These are phyloP conservation scores for Netta rufina DNA, from an alignment of 2,797 vertebrate genomes.

Conservation along the genomic window DNA sequence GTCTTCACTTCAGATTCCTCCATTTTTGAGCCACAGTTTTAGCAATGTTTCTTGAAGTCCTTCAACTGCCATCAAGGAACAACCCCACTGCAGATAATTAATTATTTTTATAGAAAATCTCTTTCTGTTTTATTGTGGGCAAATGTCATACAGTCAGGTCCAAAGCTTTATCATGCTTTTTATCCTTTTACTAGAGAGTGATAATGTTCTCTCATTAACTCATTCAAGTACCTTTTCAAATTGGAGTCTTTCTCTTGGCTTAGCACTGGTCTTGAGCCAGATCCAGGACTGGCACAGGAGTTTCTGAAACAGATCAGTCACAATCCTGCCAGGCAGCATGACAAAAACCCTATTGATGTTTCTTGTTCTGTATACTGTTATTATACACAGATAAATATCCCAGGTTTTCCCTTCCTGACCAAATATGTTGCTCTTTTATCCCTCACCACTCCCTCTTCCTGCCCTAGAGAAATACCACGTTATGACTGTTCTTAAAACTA, in stretches of 20 bases:
- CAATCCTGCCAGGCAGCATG: background rate
- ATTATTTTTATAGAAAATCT: background rate
- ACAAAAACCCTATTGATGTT: background rate
- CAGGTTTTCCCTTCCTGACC: background rate
- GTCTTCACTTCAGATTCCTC: background rate
- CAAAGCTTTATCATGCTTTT: background rate
- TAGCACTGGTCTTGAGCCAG: background rate
- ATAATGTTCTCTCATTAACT: background rate
- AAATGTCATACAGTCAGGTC: background rate
- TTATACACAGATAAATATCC: background rate
- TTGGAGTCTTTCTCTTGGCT: fast-evolving
- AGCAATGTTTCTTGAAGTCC: background rate
- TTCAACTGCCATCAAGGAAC: background rate
- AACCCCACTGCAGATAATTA: background rate
- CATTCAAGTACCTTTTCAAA: background rate
- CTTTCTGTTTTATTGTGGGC: background rate
- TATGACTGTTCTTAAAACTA: background rate
- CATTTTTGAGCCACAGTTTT: background rate
- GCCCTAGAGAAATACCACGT: background rate
- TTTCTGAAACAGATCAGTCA: background rate
- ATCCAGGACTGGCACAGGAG: background rate
- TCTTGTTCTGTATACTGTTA: background rate
- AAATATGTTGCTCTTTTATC: background rate
- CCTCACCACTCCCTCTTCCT: background rate
- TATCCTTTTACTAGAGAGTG: background rate